These are phyloP conservation scores for Allolobophora icterica DNA, from an alignment of 2,888 invertebrate genomes.

Conservation along the genomic window DNA sequence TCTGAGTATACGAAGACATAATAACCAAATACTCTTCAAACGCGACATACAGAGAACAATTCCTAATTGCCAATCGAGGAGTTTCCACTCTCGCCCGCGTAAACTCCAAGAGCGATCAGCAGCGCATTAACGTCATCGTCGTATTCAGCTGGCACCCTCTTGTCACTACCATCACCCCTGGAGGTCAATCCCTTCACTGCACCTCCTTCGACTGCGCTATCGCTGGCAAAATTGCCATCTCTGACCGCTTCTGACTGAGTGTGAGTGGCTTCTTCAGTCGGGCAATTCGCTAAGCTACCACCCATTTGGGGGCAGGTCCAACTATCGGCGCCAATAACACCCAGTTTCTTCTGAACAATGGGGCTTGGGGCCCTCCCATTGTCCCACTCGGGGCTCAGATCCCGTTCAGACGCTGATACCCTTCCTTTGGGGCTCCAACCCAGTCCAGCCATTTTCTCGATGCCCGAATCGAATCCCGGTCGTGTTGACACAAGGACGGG, in stretches of 20 bases:
- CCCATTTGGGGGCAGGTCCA: not conserved
- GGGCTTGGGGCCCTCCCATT: not conserved
- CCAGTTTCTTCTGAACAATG: not conserved
- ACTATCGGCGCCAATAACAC: not conserved
- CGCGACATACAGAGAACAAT: not conserved
- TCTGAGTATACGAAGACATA: not conserved
- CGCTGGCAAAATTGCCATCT: not conserved
- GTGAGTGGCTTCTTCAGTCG: not conserved
- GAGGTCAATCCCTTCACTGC: not conserved
- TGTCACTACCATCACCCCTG: not conserved
- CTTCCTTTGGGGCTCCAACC: not conserved
- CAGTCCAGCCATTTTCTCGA: not conserved
- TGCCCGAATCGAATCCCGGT: not conserved
- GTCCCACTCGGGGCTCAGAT: not conserved
- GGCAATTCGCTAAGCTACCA: not conserved
- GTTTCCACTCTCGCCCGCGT: not conserved
- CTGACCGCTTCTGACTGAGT: not conserved
- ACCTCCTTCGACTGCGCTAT: not conserved
- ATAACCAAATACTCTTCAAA: not conserved
- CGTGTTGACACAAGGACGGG: not conserved
- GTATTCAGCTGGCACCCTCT: not conserved
- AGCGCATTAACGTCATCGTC: constrained; percentile 18
- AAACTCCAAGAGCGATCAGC: not conserved
- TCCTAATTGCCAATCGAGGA: not conserved
- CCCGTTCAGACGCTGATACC: not conserved